Conservation (phyloP, 2,113 vertebrate species). For the Cottus gobio region DNA sequence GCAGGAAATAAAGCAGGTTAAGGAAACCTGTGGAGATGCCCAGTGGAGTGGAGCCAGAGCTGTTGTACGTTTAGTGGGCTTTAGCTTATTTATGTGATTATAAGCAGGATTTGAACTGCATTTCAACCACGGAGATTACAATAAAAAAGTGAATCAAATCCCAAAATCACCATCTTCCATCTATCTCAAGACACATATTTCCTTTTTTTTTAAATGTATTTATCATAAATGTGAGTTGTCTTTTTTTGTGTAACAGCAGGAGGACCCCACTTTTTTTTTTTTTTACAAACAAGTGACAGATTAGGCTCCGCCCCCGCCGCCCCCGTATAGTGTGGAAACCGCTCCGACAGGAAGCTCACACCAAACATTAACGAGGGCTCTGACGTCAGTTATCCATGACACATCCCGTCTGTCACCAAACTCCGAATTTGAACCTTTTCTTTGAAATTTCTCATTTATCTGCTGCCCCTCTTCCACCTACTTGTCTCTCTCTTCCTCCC, state of each 20-base stretch:
- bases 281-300: slow-evolving; percentile 23
- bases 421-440: background rate
- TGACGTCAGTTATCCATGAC: slow-evolving; percentile 54
- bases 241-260: background rate
- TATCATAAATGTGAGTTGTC: background rate
- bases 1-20: slow-evolving; percentile 4
- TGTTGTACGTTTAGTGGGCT: background rate
- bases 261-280: slow-evolving; percentile 1
- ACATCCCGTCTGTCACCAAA: slow-evolving; percentile 28
- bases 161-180: background rate
- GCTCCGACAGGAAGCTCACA: slow-evolving; percentile 62
- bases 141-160: background rate
- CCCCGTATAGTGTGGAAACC: slow-evolving; percentile 42
- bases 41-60: background rate
- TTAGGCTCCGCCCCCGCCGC: background rate
- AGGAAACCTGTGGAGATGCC: slow-evolving; percentile 23
- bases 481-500: slow-evolving; percentile 8
- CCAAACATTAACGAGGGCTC: slow-evolving; percentile 38
- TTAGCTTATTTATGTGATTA: slow-evolving; percentile 29
- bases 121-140: slow-evolving; percentile 13
- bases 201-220: background rate
- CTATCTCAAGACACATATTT: background rate
- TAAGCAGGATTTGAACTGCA: slow-evolving; percentile 26
- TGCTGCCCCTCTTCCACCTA: background rate
- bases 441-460: background rate